Conservation (phyloP, 2,888 invertebrate genomes). For the Lepidochrysops patricia region DNA sequence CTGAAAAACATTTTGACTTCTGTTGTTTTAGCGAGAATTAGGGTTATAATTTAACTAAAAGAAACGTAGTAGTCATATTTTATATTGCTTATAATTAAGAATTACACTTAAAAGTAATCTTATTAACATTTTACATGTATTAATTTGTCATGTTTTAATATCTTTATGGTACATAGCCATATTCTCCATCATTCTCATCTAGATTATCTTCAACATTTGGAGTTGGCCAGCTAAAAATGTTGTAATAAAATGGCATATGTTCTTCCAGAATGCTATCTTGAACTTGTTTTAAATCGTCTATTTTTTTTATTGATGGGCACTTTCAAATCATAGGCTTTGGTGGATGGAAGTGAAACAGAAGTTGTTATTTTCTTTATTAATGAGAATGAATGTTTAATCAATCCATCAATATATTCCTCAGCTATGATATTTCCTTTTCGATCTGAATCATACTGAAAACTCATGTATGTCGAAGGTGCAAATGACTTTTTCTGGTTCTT, state of each 20-base stretch:
- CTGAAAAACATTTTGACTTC: constrained; percentile 17
- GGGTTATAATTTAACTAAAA: constrained; percentile 12
- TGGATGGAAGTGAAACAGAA: constrained; percentile 20
- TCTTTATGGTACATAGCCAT: constrained; percentile 19
- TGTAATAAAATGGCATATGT: constrained; percentile 21
- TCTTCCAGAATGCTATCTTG: constrained; percentile 20
- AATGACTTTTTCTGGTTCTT: constrained; percentile 20
- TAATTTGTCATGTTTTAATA: constrained; percentile 21
- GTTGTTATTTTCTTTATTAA: too few species aligned
- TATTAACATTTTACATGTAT: constrained; percentile 18
- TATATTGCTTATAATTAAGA: constrained; percentile 21
- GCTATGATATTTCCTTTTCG: too few species aligned
- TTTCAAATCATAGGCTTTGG: constrained; percentile 20
- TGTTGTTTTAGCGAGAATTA: constrained; percentile 17
- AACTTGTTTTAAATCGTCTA: constrained; percentile 21
- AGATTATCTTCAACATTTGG: constrained; percentile 22
- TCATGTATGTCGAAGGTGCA: constrained; percentile 20
- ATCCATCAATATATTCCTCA: too few species aligned
- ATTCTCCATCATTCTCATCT: constrained; percentile 13
- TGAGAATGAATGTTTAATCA: constrained; percentile 18
- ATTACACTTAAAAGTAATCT: constrained; percentile 20
- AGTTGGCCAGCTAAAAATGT: constrained; percentile 22
- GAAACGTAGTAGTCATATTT: constrained; percentile 17
- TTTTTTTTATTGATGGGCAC: constrained; percentile 21
- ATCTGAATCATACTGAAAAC: constrained; percentile 21